Evolutionary conservation across 1,140 invertebrate species (phyloP), one percentile per base, ranked within the genome.

Genomic region (Globodera ellingtonae): DNA sequence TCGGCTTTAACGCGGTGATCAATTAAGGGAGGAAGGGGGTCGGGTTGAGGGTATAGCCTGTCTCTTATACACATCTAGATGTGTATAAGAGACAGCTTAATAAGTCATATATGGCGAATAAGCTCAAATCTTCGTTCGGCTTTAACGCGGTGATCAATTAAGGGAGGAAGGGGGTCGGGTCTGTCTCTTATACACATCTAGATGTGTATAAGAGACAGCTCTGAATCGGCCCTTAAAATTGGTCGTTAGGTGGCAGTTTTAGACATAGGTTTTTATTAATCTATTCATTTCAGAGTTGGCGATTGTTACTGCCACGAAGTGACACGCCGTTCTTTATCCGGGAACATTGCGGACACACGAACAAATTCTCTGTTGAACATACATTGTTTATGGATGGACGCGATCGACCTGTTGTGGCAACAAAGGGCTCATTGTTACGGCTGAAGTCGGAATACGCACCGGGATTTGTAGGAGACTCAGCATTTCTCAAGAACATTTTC

Each of bases 291-390:
- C 66, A 87, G 86, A 82, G 82, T 52, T 89, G 87, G 87, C 81
- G 87, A 50, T 75, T 75, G 10, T 80, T 89, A 62, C 50, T 77
- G 21, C 81, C 87, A 15, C 69, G 65, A 35, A 78, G 66, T 7
- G 84, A 86, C 13, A 71, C 88, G 21, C 84, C 88, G 6, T 89
- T 89, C 73, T 70, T 78, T 8, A 79, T 89, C 24, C 82, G 87
- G 10, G 87, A 89, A 76, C 84, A 89, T 62, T 85, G 88, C 21
- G 87, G 87, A 1, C 87, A 89, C 73, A 89, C 87, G 9, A 81
- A 86, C 35, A 89, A 89, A 76, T 82, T 88, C 62, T 89, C 88
- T 6, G 3, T 89, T 59, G 87, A 89, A 67, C 82, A 89, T 79
- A 67, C 70, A 15, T 18, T 87, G 21, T 70, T 73, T 6, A 24